Base-by-base conservation (phyloP, 2,113 vertebrate species). In the Aplodontia rufa region DNA sequence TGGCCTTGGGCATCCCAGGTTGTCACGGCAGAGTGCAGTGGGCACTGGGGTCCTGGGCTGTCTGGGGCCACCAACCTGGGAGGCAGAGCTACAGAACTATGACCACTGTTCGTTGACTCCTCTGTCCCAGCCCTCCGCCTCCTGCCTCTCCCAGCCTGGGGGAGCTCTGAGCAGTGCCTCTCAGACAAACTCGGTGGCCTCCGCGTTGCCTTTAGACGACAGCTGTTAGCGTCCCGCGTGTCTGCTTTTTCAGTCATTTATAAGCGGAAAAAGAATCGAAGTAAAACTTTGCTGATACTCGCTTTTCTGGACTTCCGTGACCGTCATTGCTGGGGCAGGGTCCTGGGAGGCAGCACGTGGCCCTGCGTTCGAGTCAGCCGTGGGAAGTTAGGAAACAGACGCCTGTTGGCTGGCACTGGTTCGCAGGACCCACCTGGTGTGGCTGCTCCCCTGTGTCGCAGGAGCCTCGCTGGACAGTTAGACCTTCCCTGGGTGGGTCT, bases 211-310 rank as follows among this genome's bases (percentile, higher is more conserved):
- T 90, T 83, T 81, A 60, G 89, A 84, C 8, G 0, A n/a, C 66
- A 62, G 72, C 76, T 66, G 71, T 40, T 40, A 14, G 92, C 72
- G 26, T 90, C 87, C 71, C 28, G 80, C 80, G 0, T 26, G 74
- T 4, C 0, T 11, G 95, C 96, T 95, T 95, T 90, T 42, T 76
- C 81, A 92, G 69, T 95, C 93, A 90, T 88, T 96, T 96, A 93
- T 71, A 72, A 93, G 96, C 78, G 97, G 80, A 86, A 85, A 62
- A 83, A 58, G 71, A 53, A n/a, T 45, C 49, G 40, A 95, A 97
- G n/a, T 97, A 97, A 97, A 97, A 93, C 81, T 92, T 90, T 51
- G 87, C 94, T 93, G 14, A 76, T 62, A 2, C 16, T 3, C 45
- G 66, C 49, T 20, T 24, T 28, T 13, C 40, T 35, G n/a, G n/a